phyloP scores from a whole-genome alignment of 2,113 vertebrate species.

The Microcebus jonahi region DNA sequence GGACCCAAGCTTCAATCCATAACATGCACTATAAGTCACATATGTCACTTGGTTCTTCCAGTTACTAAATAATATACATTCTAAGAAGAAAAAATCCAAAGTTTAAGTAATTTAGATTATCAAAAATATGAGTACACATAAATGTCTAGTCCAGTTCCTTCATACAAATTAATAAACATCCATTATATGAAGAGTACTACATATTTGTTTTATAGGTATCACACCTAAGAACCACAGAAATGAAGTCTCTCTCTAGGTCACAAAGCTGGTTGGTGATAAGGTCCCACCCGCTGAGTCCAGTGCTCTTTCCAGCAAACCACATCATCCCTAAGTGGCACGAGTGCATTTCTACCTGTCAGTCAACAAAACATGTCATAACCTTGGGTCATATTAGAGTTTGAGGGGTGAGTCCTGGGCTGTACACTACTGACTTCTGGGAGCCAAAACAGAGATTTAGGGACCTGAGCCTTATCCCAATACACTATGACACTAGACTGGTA shows the following conservation, averaged over 20 bases:
- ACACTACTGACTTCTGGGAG: neutral
- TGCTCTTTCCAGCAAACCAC: neutral
- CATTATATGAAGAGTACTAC: neutral
- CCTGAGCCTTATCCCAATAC: neutral
- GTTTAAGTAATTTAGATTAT: constrained; percentile 32
- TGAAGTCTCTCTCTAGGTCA: neutral
- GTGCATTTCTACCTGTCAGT: neutral
- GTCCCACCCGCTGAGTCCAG: neutral
- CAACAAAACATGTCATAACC: neutral
- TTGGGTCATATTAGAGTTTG: neutral
- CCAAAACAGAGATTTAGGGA: neutral
- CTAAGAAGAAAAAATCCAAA: constrained; percentile 2
- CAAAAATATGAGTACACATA: neutral
- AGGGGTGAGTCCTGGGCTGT: neutral
- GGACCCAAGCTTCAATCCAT: neutral
- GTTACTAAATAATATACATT: neutral
- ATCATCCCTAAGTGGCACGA: neutral
- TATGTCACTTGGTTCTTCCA: neutral
- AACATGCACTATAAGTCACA: neutral
- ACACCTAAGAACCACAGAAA: neutral
- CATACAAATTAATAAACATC: neutral
- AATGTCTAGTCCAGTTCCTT: neutral
- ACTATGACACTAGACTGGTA: neutral
- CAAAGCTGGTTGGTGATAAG: neutral
- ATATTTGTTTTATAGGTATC: neutral